phyloP scores from a whole-genome alignment of 2,113 vertebrate species.

The Ctenodactylus gundi region DNA sequence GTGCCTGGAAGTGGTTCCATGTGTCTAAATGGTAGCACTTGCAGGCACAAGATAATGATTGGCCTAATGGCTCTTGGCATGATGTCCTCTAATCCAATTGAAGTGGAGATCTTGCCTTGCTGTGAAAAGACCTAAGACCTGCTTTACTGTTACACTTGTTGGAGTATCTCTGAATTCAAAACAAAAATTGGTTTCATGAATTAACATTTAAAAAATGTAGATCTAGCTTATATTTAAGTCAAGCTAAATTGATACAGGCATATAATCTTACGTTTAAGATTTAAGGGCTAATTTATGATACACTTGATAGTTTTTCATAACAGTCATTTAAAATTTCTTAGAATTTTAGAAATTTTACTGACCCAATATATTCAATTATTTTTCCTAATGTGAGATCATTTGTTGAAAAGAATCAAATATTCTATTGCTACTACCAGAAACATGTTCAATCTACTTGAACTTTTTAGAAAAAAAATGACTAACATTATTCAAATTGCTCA shows the following conservation, averaged over 20 bases:
- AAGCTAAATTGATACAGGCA: background rate
- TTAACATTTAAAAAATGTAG: background rate
- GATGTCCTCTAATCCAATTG: conserved; percentile 60
- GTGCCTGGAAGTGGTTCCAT: conserved; percentile 60
- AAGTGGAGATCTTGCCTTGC: conserved; percentile 41
- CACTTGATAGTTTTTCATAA: background rate
- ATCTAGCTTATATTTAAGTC: background rate
- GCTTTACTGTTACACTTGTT: conserved; percentile 20
- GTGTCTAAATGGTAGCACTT: conserved; percentile 58
- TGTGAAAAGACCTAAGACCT: conserved; percentile 54
- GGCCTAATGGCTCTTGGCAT: conserved; percentile 62
- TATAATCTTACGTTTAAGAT: conserved; percentile 3
- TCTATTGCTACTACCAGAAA: background rate
- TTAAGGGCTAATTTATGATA: background rate
- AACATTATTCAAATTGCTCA: background rate
- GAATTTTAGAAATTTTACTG: background rate
- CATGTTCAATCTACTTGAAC: background rate
- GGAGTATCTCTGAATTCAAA: background rate
- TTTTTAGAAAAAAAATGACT: background rate
- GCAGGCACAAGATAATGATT: conserved; percentile 44
- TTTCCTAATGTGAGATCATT: conserved; percentile 12
- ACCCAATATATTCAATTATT: background rate
- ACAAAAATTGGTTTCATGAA: background rate
- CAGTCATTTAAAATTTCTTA: background rate
- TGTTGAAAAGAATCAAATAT: background rate